Evolutionary conservation across 2,113 vertebrate species (phyloP).

Genomic region (Pan paniscus): DNA sequence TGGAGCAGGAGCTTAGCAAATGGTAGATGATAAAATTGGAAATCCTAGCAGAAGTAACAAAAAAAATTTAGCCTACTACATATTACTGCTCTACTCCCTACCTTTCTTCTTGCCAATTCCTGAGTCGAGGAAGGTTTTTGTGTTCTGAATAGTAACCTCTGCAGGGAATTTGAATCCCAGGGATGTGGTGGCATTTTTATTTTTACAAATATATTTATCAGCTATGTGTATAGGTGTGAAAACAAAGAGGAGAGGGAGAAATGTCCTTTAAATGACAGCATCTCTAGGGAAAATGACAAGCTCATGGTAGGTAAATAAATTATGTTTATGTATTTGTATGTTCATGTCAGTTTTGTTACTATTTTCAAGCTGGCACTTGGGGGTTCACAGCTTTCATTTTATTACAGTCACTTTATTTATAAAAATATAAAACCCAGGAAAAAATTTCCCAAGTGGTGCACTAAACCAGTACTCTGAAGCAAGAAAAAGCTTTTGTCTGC

Average conservation of each 20-base stretch:
- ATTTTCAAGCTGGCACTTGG: slow-evolving; percentile 43
- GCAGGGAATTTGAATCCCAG: not conserved
- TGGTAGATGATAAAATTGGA: not conserved
- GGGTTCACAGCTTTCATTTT: slow-evolving; percentile 65
- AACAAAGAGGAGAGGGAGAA: slow-evolving; percentile 54
- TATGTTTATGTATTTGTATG: slow-evolving; percentile 60
- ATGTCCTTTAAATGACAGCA: slow-evolving; percentile 66
- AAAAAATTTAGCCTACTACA: not conserved
- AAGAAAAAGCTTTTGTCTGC: slow-evolving; percentile 9
- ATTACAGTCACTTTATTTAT: slow-evolving; percentile 41
- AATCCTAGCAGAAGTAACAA: not conserved
- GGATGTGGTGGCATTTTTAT: slow-evolving; percentile 8
- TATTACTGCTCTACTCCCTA: not conserved
- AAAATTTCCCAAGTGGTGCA: not conserved
- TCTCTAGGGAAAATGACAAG: slow-evolving; percentile 62
- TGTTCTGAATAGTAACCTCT: not conserved
- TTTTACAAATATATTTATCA: slow-evolving; percentile 66
- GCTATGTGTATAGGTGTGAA: slow-evolving; percentile 52
- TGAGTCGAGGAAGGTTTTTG: not conserved
- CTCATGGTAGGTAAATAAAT: slow-evolving; percentile 66
- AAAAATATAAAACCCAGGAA: slow-evolving; percentile 56
- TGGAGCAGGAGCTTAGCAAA: not conserved
- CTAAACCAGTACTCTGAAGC: not conserved
- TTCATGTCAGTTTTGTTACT: slow-evolving; percentile 65
- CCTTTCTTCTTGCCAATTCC: not conserved